Evolutionary conservation across 1,140 invertebrate species (phyloP).

Genomic region (Conus betulinus): DNA sequence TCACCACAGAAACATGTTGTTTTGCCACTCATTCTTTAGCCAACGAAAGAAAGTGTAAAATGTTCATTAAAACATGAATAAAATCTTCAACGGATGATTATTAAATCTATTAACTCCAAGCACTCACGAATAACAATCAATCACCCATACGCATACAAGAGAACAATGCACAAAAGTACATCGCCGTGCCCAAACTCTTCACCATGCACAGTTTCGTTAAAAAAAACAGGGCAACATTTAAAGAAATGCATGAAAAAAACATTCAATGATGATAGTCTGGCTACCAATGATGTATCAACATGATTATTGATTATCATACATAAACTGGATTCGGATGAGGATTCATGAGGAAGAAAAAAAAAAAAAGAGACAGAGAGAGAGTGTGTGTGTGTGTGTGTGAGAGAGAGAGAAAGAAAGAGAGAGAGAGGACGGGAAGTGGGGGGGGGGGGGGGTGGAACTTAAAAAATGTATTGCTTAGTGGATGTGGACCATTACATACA

Average conservation of each 20-base stretch:
- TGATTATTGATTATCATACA: neutral
- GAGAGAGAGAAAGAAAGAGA: neutral
- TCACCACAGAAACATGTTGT: neutral
- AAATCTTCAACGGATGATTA: neutral
- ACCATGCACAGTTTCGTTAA: neutral
- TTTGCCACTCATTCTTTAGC: neutral
- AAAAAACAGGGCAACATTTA: neutral
- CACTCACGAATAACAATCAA: neutral
- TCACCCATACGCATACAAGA: neutral
- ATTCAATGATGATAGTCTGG: too few relatives aligned
- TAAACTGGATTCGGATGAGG: neutral
- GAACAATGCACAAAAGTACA: neutral
- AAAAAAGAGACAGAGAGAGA: neutral
- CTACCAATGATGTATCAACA: neutral
- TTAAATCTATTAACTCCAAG: neutral
- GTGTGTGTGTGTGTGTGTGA: neutral
- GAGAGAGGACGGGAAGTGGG: neutral
- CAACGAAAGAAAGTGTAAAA: neutral
- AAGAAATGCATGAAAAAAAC: too few relatives aligned
- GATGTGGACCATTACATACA: neutral
- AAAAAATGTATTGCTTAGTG: constrained; percentile 32
- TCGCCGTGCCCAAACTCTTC: neutral
- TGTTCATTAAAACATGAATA: neutral
- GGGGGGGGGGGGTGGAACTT: neutral
- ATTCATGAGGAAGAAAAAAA: neutral